A percentile compares a stretch with the other conserved stretches of the same genome.
These are phyloP conservation scores for Dynastes grantii DNA, from an alignment of 2,888 invertebrate genomes.

Conservation along the genomic window DNA sequence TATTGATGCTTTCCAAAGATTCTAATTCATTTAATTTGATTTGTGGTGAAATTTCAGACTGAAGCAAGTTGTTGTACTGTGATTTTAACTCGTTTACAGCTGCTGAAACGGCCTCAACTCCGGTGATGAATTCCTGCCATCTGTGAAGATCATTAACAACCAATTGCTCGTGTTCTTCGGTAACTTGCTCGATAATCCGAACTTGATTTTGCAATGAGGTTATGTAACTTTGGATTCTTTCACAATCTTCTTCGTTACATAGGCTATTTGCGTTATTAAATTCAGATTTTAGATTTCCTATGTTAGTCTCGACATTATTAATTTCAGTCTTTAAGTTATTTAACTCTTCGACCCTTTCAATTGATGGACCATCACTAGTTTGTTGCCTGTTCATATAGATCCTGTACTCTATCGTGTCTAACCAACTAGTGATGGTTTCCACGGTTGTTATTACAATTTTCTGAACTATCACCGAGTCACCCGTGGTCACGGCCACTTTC, in stretches of 20 bases:
- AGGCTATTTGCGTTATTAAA: constrained; percentile 72
- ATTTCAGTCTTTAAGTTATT: constrained; percentile 79
- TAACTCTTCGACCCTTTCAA: constrained; percentile 75
- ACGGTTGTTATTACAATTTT: constrained; percentile 83
- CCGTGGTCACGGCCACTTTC: constrained; percentile 74
- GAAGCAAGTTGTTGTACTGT: constrained; percentile 74
- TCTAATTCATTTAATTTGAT: constrained; percentile 81
- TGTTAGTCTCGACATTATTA: constrained; percentile 78
- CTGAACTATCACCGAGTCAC: constrained; percentile 77
- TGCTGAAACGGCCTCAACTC: constrained; percentile 75
- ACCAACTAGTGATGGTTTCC: constrained; percentile 87
- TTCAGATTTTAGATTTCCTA: constrained; percentile 76
- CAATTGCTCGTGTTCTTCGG: constrained; percentile 74
- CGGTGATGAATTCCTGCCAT: constrained; percentile 82
- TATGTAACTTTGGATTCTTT: constrained; percentile 74
- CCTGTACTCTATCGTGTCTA: constrained; percentile 88
- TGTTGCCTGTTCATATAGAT: constrained; percentile 78
- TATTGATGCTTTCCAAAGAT: constrained; percentile 79
- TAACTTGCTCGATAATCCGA: constrained; percentile 80
- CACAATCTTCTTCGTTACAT: constrained; percentile 69
- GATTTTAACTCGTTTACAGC: constrained; percentile 72
- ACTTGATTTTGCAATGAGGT: constrained; percentile 79
- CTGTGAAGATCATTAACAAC: constrained; percentile 77
- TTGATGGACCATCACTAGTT: constrained; percentile 75
- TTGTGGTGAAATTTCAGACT: constrained; percentile 79